Base-by-base conservation (phyloP, 2,113 vertebrate species). In the Nyctereutes procyonoides region DNA sequence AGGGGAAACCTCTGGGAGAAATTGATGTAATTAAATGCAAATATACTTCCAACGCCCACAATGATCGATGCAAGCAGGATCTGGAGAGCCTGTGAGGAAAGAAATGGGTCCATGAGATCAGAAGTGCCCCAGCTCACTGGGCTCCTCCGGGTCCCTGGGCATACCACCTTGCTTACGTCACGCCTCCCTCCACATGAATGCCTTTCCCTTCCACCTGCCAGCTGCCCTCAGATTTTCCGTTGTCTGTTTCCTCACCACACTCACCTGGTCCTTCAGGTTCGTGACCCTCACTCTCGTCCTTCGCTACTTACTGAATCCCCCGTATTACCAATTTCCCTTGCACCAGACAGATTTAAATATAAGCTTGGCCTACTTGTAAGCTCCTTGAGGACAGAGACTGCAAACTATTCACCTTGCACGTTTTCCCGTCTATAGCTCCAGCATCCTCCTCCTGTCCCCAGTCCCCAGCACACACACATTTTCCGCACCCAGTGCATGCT, bases 21-120 rank as follows among this genome's bases (percentile, higher is more conserved):
- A 56, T 0, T 2, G 65, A 91, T 10, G 63, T 67, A 89, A 86
- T 83, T 96, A 58, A 94, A 32, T 5, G 53, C 22, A 71, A 97
- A 81, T 82, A 97, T 77, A 43, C 6, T 26, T 69, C 98, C 97
- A 28, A 98, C 8, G 35, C 95, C 67, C 1, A 53, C 43, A 4
- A 32, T 96, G 88, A 97, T 19, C 60, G 98, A 55, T n/a, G 88
- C 96, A 11, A 97, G 87, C 65, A 98, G 88, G 87, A 98, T 95
- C 94, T 98, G 96, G 53, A 93, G 10, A 51, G 93, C 91, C 97
- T 98, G 97, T 58, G 73, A 48, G 35, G 63, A 96, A 48, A 97
- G 20, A 93, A 90, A 62, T 1, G 43, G 30, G 11, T 10, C 8
- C 15, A 14, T 28, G 48, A 81, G 35, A 10, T 96, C 35, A 51